Base-by-base conservation (phyloP, 2,797 vertebrate genomes). In the Sebastes nivosus region DNA sequence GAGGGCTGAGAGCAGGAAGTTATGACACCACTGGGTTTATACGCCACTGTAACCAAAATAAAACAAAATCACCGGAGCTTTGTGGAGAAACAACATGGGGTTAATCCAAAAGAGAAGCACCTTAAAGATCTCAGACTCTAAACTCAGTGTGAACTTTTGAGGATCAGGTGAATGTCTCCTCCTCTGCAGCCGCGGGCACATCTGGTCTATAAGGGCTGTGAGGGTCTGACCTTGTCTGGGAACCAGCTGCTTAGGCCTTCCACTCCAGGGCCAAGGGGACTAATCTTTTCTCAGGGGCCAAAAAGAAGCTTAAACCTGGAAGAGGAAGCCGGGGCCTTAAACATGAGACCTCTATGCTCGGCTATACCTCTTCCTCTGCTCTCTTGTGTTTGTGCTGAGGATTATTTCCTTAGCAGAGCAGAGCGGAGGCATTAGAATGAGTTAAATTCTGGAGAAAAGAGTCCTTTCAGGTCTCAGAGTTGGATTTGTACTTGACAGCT, bases 291-390 rank as follows among this genome's bases (percentile, higher is more conserved):
- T 90, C 87, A 82, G 86, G 86, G 89, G 88, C 90, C 85, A 89
- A 88, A 86, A 92, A 91, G 72, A 69, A 90, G 88, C 91, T 93
- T 93, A 94, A 86, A 92, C 85, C 90, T 92, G 85, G 82, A 92
- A 91, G 87, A 91, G 86, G 93, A 91, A 94, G 89, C 83, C 46
- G 84, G 78, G 82, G 88, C 83, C 87, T 91, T 87, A 89, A 66
- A 88, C 87, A 70, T 89, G 80, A 92, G 92, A 88, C 85, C 82
- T 82, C 46, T 50, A 50, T 50, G 46, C 46, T 20, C 52, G n/a
- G 74, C 82, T 87, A 74, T 77, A 89, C 77, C 81, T 87, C 80
- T 88, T 90, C 84, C 88, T 91, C 78, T 82, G 60, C 58, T 83
- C 76, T 75, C 78, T 67, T 84, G 77, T 88, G 90, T 92, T 93